Evolutionary conservation across 2,888 invertebrate species (phyloP).

Genomic region (Thalpophila matura): DNA sequence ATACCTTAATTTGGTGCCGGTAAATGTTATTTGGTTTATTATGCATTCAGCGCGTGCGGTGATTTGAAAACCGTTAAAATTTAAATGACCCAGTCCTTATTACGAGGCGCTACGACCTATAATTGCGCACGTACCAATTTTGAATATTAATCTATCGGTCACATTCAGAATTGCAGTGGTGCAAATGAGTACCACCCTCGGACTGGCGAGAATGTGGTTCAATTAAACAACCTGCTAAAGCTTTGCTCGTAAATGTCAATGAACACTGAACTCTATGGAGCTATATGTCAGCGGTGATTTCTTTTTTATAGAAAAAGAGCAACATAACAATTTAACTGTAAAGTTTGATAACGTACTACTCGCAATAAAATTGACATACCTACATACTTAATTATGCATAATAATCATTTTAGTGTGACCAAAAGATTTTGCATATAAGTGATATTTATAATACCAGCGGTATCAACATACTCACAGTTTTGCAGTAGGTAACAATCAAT

Average conservation of each 20-base stretch:
- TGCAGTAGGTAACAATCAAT: conserved; percentile 4
- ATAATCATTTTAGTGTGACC: too few species aligned
- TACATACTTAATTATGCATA: too few species aligned
- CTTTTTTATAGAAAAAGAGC: not conserved
- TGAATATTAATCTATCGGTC: conserved; percentile 34
- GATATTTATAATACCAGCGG: too few species aligned
- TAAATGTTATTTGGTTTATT: conserved; percentile 48
- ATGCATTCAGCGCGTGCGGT: conserved; percentile 60
- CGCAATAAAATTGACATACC: too few species aligned
- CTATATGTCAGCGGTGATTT: conserved; percentile 10
- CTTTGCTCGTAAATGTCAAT: conserved; percentile 35
- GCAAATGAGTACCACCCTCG: conserved; percentile 53
- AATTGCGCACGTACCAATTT: conserved; percentile 43
- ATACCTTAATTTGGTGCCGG: conserved; percentile 35
- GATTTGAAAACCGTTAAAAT: conserved; percentile 59
- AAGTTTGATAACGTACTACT: not conserved
- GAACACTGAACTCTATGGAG: conserved; percentile 31
- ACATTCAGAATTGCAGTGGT: conserved; percentile 33
- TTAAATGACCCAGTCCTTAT: conserved; percentile 57
- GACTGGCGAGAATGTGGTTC: conserved; percentile 39
- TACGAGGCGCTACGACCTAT: conserved; percentile 37
- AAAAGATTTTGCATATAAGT: too few species aligned
- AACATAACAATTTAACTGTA: not conserved
- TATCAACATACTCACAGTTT: too few species aligned
- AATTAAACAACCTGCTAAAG: conserved; percentile 33